phyloP scores from a whole-genome alignment of 1,140 invertebrate species.

The Eriosoma lanigerum region DNA sequence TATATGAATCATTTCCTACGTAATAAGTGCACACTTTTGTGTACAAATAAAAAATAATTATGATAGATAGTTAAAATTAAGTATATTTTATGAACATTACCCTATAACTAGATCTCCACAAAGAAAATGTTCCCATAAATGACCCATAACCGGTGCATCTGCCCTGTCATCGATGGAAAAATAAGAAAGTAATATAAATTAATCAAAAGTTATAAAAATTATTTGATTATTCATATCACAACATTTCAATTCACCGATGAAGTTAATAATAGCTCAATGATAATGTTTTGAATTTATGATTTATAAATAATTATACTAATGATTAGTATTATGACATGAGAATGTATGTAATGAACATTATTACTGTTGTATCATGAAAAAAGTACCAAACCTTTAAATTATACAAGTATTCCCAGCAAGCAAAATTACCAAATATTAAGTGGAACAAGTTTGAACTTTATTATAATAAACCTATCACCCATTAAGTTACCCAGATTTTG shows the following conservation, averaged over 20 bases:
- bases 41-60: neutral
- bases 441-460: neutral
- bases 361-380: neutral
- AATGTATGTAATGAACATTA: neutral
- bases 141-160: slow-evolving; percentile 92
- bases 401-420: slow-evolving; percentile 22
- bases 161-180: slow-evolving; percentile 68
- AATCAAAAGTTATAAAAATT: neutral
- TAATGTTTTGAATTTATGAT: slow-evolving; percentile 42
- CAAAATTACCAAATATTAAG: slow-evolving; percentile 17
- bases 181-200: slow-evolving; percentile 47
- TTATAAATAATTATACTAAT: neutral
- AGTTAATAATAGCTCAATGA: neutral
- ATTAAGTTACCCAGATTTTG: slow-evolving; percentile 64
- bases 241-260: neutral
- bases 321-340: neutral
- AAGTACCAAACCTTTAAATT: slow-evolving; percentile 20
- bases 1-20: too few relatives aligned
- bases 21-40: too few relatives aligned
- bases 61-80: neutral
- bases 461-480: neutral
- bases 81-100: slow-evolving; percentile 53
- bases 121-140: slow-evolving; percentile 88
- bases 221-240: neutral
- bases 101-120: slow-evolving; percentile 67